Conservation (phyloP, 2,888 invertebrate species). For the Danaus chrysippus region DNA sequence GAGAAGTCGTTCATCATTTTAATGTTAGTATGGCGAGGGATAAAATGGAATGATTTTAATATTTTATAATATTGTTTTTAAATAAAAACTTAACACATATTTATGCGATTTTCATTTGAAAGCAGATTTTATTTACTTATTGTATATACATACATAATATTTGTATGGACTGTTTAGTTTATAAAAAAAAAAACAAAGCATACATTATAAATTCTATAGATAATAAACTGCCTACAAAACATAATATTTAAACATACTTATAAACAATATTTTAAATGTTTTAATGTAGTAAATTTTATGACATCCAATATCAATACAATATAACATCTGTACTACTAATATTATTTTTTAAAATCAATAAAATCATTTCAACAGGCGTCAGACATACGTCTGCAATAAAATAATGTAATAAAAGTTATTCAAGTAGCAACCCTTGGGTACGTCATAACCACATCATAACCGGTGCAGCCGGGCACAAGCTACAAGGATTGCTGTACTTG, state of each 20-base stretch:
- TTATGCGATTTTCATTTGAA: too few species aligned
- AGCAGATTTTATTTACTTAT: too few species aligned
- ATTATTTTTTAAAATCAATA: background rate
- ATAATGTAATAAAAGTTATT: conserved; percentile 51
- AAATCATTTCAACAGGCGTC: conserved; percentile 13
- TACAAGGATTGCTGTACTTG: conserved; percentile 40
- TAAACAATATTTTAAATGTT: too few species aligned
- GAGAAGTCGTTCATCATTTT: conserved; percentile 56
- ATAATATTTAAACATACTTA: too few species aligned
- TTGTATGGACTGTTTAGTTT: too few species aligned
- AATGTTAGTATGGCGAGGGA: conserved; percentile 28
- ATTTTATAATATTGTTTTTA: conserved; percentile 4
- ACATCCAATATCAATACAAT: too few species aligned
- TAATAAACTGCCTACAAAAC: too few species aligned
- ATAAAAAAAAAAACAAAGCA: too few species aligned
- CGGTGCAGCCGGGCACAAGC: conserved; percentile 36
- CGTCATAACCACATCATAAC: conserved; percentile 62
- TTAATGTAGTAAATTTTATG: too few species aligned
- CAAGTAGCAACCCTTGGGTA: conserved; percentile 45
- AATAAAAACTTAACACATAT: background rate
- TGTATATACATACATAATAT: too few species aligned
- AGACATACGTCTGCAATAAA: conserved; percentile 20
- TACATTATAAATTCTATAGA: too few species aligned
- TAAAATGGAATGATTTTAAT: conserved; percentile 19
- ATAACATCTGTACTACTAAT: too few species aligned